Conservation (phyloP, 2,113 vertebrate species). For the Brachyhypopomus occidentalis region DNA sequence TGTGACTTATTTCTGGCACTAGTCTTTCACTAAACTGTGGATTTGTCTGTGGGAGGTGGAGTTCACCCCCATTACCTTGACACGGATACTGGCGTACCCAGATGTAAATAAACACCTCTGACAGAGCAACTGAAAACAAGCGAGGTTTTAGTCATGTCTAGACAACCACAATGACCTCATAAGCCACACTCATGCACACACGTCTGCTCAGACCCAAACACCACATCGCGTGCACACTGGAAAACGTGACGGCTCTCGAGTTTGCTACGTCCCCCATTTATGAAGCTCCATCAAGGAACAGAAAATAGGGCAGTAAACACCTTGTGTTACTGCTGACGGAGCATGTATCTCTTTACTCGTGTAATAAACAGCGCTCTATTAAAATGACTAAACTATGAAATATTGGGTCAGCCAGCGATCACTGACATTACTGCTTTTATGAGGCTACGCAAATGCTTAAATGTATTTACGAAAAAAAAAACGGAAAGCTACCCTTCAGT, state of each 20-base stretch:
- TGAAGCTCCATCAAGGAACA: neutral
- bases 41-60: slow-evolving; percentile 7
- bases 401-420: neutral
- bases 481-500: neutral
- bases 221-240: slow-evolving; percentile 1
- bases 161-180: slow-evolving; percentile 52
- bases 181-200: slow-evolving; percentile 26
- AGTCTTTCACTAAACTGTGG: neutral
- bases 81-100: slow-evolving; percentile 29
- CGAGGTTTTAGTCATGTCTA: slow-evolving; percentile 49
- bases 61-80: slow-evolving; percentile 29
- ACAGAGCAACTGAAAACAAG: slow-evolving; percentile 50
- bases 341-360: neutral
- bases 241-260: neutral
- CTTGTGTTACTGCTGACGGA: neutral
- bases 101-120: slow-evolving; percentile 54
- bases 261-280: neutral
- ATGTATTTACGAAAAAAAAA: neutral
- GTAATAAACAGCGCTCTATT: neutral
- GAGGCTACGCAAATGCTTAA: neutral
- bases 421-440: neutral
- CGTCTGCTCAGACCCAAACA: slow-evolving; percentile 3
- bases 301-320: neutral
- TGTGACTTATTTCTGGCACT: slow-evolving; percentile 18
- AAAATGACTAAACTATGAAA: slow-evolving; percentile 6